Evolutionary conservation across 2,888 invertebrate genomes (phyloP).

Genomic region (Junonia oenone): DNA sequence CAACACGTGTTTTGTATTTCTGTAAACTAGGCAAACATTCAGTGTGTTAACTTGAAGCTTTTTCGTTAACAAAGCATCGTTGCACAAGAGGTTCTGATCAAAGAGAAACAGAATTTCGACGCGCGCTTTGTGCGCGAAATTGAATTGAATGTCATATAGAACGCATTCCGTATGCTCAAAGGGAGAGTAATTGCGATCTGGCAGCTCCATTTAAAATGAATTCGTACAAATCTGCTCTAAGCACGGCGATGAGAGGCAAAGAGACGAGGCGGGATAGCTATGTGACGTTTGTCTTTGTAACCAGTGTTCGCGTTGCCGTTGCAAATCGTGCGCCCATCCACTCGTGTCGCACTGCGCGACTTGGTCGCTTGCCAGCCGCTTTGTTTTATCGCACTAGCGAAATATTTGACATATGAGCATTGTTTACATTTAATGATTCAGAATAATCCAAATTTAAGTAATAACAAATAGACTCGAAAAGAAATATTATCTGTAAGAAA

Average conservation of each 20-base stretch:
- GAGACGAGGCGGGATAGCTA: constrained; percentile 34
- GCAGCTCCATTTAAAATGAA: constrained; percentile 73
- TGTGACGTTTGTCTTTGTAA: constrained; percentile 33
- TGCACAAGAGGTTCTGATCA: constrained; percentile 60
- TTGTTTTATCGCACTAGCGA: constrained; percentile 69
- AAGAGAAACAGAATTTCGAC: constrained; percentile 69
- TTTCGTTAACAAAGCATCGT: constrained; percentile 59
- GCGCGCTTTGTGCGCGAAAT: constrained; percentile 69
- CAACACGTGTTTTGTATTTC: constrained; percentile 3
- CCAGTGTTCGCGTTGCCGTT: constrained; percentile 41
- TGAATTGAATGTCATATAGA: constrained; percentile 74
- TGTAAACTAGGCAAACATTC: constrained; percentile 36
- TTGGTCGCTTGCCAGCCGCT: constrained; percentile 73
- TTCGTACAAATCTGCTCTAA: constrained; percentile 66
- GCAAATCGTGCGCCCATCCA: constrained; percentile 63
- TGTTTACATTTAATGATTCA: constrained; percentile 72
- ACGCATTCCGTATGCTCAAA: constrained; percentile 71
- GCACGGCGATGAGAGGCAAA: constrained; percentile 40
- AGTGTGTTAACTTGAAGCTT: constrained; percentile 46
- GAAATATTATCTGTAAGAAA: not conserved
- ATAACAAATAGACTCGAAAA: not conserved
- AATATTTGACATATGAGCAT: constrained; percentile 74
- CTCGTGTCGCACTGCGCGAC: constrained; percentile 60
- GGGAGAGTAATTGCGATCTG: constrained; percentile 74
- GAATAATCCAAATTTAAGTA: constrained; percentile 49